These are phyloP conservation scores for Trogon melanurus DNA, from an alignment of 2,113 vertebrate genomes.

Conservation along the genomic window DNA sequence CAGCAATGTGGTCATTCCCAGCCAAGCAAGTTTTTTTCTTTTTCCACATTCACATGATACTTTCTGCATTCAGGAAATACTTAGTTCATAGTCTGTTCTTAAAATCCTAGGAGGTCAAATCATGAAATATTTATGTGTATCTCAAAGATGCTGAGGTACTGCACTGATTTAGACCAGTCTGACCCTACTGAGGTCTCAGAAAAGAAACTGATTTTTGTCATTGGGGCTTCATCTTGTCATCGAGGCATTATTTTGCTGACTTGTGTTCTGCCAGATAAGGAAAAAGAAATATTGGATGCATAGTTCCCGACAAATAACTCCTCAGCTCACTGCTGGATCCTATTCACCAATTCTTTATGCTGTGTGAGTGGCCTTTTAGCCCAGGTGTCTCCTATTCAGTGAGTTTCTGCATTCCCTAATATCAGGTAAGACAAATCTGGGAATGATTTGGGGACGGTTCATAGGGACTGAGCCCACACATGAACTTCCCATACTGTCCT, in stretches of 20 bases:
- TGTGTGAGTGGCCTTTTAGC: accelerated
- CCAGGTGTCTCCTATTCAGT: not conserved
- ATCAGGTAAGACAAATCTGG: not conserved
- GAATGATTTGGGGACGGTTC: not conserved
- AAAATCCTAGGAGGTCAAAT: not conserved
- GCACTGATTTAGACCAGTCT: not conserved
- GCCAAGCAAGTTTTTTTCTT: not conserved
- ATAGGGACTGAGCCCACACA: not conserved
- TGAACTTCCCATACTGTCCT: not conserved
- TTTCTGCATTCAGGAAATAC: not conserved
- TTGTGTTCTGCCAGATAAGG: not conserved
- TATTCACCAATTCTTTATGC: not conserved
- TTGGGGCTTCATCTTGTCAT: not conserved
- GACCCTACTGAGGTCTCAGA: not conserved
- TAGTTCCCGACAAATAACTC: not conserved
- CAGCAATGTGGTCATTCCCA: not conserved
- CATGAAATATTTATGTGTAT: not conserved
- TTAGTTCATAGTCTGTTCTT: not conserved
- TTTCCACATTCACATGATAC: not conserved
- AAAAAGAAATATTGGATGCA: not conserved
- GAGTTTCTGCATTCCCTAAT: not conserved
- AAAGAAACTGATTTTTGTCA: not conserved
- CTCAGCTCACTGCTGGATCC: not conserved
- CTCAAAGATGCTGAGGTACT: not conserved
- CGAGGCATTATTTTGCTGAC: not conserved